A percentile compares a stretch with the other conserved stretches of the same genome.
These are phyloP conservation scores for Liasis olivaceus DNA, from an alignment of 2,797 vertebrate genomes.

Conservation along the genomic window DNA sequence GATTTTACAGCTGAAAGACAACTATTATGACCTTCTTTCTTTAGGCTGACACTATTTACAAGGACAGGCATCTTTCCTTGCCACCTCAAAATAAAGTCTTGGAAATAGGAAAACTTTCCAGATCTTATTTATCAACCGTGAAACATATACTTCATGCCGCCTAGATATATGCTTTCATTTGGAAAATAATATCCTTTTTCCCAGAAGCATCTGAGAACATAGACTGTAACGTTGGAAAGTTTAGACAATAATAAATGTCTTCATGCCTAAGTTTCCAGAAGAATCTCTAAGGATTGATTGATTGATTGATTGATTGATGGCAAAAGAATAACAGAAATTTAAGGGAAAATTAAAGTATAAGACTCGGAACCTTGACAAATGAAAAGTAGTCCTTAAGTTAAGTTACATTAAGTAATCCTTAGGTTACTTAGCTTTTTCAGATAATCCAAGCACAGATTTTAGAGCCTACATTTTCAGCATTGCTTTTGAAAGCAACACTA, in stretches of 20 bases:
- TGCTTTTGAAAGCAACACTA: background rate
- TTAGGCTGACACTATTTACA: background rate
- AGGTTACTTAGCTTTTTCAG: background rate
- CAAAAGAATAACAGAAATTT: background rate
- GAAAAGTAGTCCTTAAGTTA: background rate
- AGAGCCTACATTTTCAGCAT: background rate
- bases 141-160: background rate
- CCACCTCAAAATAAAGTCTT: background rate
- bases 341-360: background rate
- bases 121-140: background rate
- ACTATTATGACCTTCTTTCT: background rate
- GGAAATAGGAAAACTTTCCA: background rate
- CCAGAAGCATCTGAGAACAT: background rate
- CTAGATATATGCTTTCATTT: background rate
- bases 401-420: background rate
- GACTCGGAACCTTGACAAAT: background rate
- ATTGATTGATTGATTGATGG: background rate
- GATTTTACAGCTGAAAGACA: background rate
- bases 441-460: background rate
- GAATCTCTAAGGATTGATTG: background rate
- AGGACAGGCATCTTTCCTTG: background rate
- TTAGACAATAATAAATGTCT: background rate
- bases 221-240: background rate
- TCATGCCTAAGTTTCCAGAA: background rate
- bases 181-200: background rate